Base-by-base conservation (phyloP, 1,140 invertebrate species). In the Forficula auricularia region DNA sequence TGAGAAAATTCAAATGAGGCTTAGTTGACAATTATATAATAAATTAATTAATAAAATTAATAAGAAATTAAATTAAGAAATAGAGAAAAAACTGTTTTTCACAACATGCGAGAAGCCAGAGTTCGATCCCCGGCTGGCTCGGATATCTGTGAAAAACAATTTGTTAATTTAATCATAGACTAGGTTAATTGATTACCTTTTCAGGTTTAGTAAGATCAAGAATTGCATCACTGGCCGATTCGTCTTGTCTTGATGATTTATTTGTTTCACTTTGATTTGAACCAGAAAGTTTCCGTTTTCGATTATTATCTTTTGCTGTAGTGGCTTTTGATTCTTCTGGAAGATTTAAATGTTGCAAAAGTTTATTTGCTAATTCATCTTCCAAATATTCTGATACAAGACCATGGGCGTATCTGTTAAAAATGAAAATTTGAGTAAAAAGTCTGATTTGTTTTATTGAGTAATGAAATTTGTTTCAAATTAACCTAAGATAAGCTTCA, bases 361-460 rank as follows among this genome's bases (percentile, higher is more conserved):
- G 59, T 52, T 69, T 67, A 47, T 68, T 62, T 43, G 67, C 61
- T 15, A 79, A 56, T 55, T 79, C 71, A 37, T 75, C 70, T 49
- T 71, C 61, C 20, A 80, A 61, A 55, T 80, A 80, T 54, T 79
- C 76, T 3, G 72, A 73, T 32, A 80, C 60, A 37, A 80, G 71
- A 41, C 75, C 76, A 57, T 70, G 67, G 8, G 76, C 75, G 59
- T 78, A 79, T 27, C 22, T 27, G 22, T 27, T 27, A 10, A 27
- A 27, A 27, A n/a, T 39, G 18, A 19, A 39, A 20, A 39, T 18
- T 19, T 18, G 22, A 27, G 4, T 27, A 6, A 27, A 27, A 27
- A 6, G 22, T 6, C 10, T 27, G 4, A 27, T 27, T 27, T 27
- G 10, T 27, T 27, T 27, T 27, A n/a, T n/a, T n/a, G n/a, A n/a